A percentile compares a stretch with the other conserved stretches of the same genome.
Conservation (phyloP, 2,113 vertebrate genomes). For the Cygnus atratus region DNA sequence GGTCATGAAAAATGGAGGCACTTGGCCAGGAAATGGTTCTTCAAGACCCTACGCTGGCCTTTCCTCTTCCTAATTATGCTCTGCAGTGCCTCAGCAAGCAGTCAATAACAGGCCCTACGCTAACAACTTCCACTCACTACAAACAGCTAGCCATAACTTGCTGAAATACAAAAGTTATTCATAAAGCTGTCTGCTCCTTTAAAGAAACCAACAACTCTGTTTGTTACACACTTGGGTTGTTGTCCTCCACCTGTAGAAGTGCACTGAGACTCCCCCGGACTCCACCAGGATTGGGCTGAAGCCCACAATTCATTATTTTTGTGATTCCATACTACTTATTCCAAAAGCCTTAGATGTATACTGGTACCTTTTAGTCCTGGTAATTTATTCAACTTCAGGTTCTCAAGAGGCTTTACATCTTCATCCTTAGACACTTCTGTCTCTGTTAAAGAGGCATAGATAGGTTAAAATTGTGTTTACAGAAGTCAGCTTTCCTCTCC, state of each 20-base stretch:
- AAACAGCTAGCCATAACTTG: not conserved
- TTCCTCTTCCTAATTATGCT: not conserved
- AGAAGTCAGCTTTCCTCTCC: not conserved
- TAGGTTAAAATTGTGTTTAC: not conserved
- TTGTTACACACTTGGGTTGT: not conserved
- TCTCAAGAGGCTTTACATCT: not conserved
- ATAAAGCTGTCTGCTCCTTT: not conserved
- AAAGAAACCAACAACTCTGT: not conserved
- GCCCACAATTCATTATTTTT: not conserved
- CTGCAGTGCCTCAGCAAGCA: not conserved
- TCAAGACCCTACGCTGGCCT: not conserved
- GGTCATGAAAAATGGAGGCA: not conserved
- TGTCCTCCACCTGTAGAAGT: not conserved
- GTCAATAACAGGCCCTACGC: not conserved
- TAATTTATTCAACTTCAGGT: not conserved
- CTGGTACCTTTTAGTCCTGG: not conserved
- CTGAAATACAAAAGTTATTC: not conserved
- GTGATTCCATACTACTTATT: not conserved
- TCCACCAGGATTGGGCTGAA: not conserved
- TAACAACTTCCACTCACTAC: not conserved
- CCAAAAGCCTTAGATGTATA: not conserved
- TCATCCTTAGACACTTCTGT: not conserved
- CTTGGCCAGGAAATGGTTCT: not conserved
- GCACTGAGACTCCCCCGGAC: not conserved
- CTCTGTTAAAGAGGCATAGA: not conserved